Evolutionary conservation across 2,888 invertebrate genomes (phyloP), one percentile per base, ranked within the genome.

Genomic region (Dendrolimus pini): DNA sequence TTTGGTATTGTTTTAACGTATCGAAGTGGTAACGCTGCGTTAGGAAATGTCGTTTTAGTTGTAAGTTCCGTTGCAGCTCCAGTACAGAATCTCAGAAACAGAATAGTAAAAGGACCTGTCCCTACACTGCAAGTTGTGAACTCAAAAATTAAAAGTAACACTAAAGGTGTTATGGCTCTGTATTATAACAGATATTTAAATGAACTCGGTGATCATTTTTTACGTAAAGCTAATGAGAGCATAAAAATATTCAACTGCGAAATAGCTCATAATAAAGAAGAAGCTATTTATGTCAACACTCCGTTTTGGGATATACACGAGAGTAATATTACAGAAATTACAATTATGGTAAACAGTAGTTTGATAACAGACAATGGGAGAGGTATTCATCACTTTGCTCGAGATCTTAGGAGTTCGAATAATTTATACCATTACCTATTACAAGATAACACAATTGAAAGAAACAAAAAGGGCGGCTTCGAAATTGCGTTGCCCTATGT

Each of bases 361-460:
- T 89, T 95, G 60, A 95, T 99, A 53, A 94, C 94, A 0, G 96
- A 97, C 71, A 99, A 99, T 78, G 96, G 95, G 0, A 93, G 93
- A 77, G 97, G 98, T 12, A 94, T 99, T 62, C 93, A 94, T 58
- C 98, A 99, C 70, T 95, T 96, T 70, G 97, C 98, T 54, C 94
- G 97, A 73, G 98, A 99, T 82, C 93, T 99, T 69, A 94, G 98
- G 67, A 96, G 97, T 63, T 98, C 99, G 0, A 99, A 99, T 75
- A 99, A 99, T 86, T 92, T 99, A 1, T 99, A 98, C 91, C 98
- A 99, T 78, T 99, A 99, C 93, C 92, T 96, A 41, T 82, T 99
- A 55, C 95, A 96, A 78, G 96, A 97, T 72, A 96, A 96, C 61
- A 94, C 95, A 0, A 93, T 99, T 62, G 96, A 96, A 76, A 93